Conservation (phyloP, 1,140 invertebrate species). For the Andricus grossulariae region DNA sequence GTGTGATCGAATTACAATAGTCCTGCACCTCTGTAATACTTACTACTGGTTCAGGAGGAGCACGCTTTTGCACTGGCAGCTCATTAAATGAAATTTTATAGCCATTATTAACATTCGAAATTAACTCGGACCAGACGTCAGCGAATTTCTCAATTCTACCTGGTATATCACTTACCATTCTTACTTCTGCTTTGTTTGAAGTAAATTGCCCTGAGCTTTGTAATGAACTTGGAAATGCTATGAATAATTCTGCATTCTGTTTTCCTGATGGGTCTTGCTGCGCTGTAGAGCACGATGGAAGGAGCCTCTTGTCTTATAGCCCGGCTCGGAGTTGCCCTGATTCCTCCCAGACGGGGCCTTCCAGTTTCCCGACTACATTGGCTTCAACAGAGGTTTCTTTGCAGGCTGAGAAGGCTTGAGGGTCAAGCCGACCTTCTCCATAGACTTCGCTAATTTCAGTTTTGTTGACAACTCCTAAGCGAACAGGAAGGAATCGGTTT, state of each 20-base stretch:
- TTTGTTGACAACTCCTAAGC: conserved; percentile 39
- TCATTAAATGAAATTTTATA: too few relatives aligned
- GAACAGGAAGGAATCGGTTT: conserved; percentile 39
- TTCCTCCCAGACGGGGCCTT: too few relatives aligned
- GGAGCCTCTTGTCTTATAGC: too few relatives aligned
- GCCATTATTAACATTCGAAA: too few relatives aligned
- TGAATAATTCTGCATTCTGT: too few relatives aligned
- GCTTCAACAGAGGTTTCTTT: conserved; percentile 37
- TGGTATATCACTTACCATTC: conserved; percentile 25
- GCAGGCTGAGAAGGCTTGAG: conserved; percentile 24
- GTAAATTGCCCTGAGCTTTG: conserved; percentile 36
- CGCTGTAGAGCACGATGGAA: too few relatives aligned
- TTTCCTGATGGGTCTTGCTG: too few relatives aligned
- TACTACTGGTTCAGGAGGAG: conserved; percentile 15
- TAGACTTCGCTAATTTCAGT: conserved; percentile 38
- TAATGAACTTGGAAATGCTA: too few relatives aligned
- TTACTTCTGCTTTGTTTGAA: not conserved
- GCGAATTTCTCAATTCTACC: conserved; percentile 34
- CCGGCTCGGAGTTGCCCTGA: too few relatives aligned
- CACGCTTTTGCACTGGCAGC: too few relatives aligned
- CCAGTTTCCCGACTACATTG: too few relatives aligned
- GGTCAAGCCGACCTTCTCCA: conserved; percentile 43
- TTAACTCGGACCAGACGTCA: conserved; percentile 41
- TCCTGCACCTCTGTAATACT: not conserved
- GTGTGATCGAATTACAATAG: conserved; percentile 12